These are phyloP conservation scores for Macrosiphum euphorbiae DNA, from an alignment of 2,888 invertebrate species.

Conservation along the genomic window DNA sequence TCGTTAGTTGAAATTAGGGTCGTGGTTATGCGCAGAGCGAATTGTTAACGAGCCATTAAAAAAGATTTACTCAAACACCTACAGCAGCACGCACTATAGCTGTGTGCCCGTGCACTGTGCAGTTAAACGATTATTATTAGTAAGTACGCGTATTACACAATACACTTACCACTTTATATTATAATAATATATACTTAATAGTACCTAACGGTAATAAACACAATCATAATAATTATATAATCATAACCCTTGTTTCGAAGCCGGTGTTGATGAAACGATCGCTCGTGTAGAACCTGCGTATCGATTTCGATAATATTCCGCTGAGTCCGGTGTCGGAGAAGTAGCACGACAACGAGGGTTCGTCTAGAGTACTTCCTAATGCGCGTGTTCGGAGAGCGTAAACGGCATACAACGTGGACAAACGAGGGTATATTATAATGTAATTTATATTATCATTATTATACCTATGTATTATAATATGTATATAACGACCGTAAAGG, in stretches of 20 bases:
- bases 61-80: background rate
- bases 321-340: background rate
- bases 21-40: background rate
- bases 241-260: background rate
- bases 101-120: background rate
- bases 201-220: background rate
- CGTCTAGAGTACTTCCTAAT: background rate
- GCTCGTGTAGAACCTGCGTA: background rate
- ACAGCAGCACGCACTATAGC: background rate
- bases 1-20: background rate
- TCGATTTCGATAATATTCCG: background rate
- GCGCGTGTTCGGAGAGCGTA: background rate
- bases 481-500: background rate
- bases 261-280: background rate
- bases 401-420: background rate
- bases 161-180: background rate
- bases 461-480: background rate
- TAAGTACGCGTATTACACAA: background rate
- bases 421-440: background rate
- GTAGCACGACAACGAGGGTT: background rate
- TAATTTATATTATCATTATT: slow-evolving; percentile 2
- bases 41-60: background rate
- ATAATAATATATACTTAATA: slow-evolving; percentile 1
- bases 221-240: background rate
- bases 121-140: background rate